Base-by-base conservation (phyloP, 2,113 vertebrate genomes). In the Nothobranchius kuhntae region DNA sequence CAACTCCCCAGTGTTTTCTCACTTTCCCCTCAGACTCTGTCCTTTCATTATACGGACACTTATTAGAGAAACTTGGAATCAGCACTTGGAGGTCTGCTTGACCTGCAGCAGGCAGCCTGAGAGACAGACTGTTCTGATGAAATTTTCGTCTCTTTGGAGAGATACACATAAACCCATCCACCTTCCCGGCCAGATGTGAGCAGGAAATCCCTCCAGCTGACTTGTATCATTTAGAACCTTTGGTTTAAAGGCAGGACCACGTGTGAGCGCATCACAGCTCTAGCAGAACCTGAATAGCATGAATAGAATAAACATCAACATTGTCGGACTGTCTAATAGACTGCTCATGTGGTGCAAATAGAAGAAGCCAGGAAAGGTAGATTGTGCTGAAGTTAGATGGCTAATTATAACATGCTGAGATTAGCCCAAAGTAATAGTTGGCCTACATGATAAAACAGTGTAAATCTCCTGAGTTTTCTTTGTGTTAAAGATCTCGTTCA, bases 21-120 rank as follows among this genome's bases (percentile, higher is more conserved):
- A 81, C 68, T 61, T 30, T 58, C 48, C 30, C 63, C 42, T 66
- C 30, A 61, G 12, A 53, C 51, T 61, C 30, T 47, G 53, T 57
- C 44, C 75, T 81, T 70, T 75, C 64, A 75, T 58, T 57, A 44
- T 50, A 51, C 70, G 83, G 59, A 70, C 82, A 76, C 82, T 71
- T 65, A 75, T 83, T 78, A 55, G 38, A 73, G 63, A 80, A 69
- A 78, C 71, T 72, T 83, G 68, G 61, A 62, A 51, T 65, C 11
- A 3, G 53, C 52, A 65, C 72, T 13, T 60, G 69, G 72, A 84
- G 42, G 71, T 68, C 69, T 13, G 53, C 42, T 71, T 87, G 84
- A 91, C 86, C 89, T 90, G 86, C 85, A 84, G 68, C 73, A 68
- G 70, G 76, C 75, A 56, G 69, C 65, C 74, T 77, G 69, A 64